Evolutionary conservation across 92 coral and sea anemone species (phyloP).

Genomic region (Porites cylindrica): DNA sequence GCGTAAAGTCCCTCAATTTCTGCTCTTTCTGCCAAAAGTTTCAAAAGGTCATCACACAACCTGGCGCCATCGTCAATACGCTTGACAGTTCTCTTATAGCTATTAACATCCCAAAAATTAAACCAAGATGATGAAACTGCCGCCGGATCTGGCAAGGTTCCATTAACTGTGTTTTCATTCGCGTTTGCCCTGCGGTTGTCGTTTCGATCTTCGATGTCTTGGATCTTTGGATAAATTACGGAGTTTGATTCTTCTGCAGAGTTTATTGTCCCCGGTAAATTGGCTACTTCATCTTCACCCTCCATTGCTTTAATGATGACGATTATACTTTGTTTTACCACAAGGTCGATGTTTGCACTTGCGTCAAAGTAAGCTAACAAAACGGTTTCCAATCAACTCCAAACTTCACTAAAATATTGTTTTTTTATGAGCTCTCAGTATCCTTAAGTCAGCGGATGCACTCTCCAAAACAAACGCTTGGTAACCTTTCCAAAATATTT

Average conservation of each 20-base stretch:
- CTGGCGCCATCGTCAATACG: slow-evolving; percentile 94
- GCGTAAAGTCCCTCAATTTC: slow-evolving; percentile 88
- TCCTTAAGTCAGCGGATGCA: background rate
- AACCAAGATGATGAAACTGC: slow-evolving; percentile 11
- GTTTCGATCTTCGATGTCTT: slow-evolving; percentile 40
- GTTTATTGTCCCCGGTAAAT: background rate
- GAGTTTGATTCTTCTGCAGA: background rate
- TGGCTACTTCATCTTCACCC: background rate
- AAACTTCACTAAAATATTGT: background rate
- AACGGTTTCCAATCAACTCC: slow-evolving; percentile 21
- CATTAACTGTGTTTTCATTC: slow-evolving; percentile 3
- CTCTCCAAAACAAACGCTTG: background rate
- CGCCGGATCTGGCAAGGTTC: slow-evolving; percentile 7
- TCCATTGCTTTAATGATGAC: slow-evolving; percentile 8
- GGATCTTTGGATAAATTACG: background rate
- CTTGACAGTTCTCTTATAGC: slow-evolving; percentile 84
- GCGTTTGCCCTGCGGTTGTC: background rate
- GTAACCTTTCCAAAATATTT: slow-evolving; percentile 26
- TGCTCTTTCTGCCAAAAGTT: slow-evolving; percentile 85
- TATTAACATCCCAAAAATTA: slow-evolving; percentile 88
- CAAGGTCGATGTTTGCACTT: background rate
- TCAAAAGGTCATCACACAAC: slow-evolving; percentile 88
- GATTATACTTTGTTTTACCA: background rate
- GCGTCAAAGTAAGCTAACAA: background rate
- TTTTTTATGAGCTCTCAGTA: slow-evolving; percentile 2